Evolutionary conservation across 1,140 invertebrate genomes (phyloP), one percentile per base, ranked within the genome.

Genomic region (Cryptotermes secundus): DNA sequence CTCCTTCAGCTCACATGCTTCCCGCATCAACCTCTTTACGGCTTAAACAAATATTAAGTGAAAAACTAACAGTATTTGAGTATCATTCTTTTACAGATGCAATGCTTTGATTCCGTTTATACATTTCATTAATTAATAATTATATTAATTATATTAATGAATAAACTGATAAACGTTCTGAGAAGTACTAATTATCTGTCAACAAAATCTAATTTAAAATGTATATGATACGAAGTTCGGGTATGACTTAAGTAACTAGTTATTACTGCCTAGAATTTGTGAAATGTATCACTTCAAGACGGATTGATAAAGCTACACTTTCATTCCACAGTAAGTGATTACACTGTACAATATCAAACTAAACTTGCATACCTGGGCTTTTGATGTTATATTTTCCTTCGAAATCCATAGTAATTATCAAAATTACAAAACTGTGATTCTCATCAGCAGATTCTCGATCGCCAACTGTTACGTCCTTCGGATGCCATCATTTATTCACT

Each of bases 1-100:
- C 85, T 96, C 93, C 49, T 93, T 92, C 80, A 98, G 89, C 89
- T 99, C 98, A 86, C 94, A 91, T 1, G 98, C 97, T 91, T 99
- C 98, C 88, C 95, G 92, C 96, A 99, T 97, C 86, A 99, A 91
- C 84, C 98, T 92, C 90, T 99, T 98, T 2, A 99, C 98, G 90
- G 97, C 97, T 96, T 88, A 83, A 89, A 80, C n/a, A 45, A n/a
- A 42, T 49, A 34, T 0, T 49, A 45, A 19, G 38, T 34, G 34
- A 19, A 49, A 49, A 26, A 24, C 9, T 26, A 36, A 3, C 34
- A 31, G 22, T 31, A 34, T 22, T 26, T 26, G 22, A 2, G 26
- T 81, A 81, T 26, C 24, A 81, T 24, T 26, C 1, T 34, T 0
- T 26, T 81, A 34, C 31, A 26, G 0, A 36, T 81, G 35, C 19